A percentile compares a stretch with the other conserved stretches of the same genome.
Evolutionary conservation across 2,797 vertebrate genomes (phyloP).

Genomic region (Enteromius radiatus): DNA sequence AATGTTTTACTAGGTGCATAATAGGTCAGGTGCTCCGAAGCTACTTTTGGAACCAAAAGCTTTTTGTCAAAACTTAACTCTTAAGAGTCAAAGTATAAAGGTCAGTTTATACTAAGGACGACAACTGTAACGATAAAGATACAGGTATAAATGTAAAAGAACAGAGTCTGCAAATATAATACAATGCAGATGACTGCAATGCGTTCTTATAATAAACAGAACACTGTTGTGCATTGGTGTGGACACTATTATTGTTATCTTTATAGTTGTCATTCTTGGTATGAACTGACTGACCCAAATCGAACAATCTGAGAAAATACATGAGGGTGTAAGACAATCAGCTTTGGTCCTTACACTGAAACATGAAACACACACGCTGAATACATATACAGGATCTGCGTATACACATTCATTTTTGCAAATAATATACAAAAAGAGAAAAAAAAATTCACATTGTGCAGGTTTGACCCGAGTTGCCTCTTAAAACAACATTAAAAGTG

Average conservation of each 20-base stretch:
- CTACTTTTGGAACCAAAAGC: constrained; percentile 15
- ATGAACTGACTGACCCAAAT: constrained; percentile 1
- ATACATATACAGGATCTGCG: constrained; percentile 65
- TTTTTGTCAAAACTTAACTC: constrained; percentile 8
- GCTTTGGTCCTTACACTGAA: constrained; percentile 22
- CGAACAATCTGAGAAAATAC: neutral
- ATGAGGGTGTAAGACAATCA: neutral
- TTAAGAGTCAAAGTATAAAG: constrained; percentile 2
- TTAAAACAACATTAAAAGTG: constrained; percentile 50
- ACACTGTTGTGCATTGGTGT: neutral
- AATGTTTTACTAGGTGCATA: constrained; percentile 19
- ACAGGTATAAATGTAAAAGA: neutral
- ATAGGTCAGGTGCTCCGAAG: constrained; percentile 9
- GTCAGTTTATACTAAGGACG: neutral
- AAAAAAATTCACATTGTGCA: constrained; percentile 92
- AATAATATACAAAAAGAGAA: constrained; percentile 63
- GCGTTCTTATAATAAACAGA: neutral
- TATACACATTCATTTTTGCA: constrained; percentile 78
- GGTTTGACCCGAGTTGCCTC: constrained; percentile 80
- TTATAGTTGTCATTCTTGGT: neutral
- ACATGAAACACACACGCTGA: constrained; percentile 21
- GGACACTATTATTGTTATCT: neutral
- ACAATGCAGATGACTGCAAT: neutral
- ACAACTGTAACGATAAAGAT: neutral
- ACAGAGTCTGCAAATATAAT: neutral